Conservation (phyloP, 2,797 vertebrate genomes). For the Semaprochilodus insignis region DNA sequence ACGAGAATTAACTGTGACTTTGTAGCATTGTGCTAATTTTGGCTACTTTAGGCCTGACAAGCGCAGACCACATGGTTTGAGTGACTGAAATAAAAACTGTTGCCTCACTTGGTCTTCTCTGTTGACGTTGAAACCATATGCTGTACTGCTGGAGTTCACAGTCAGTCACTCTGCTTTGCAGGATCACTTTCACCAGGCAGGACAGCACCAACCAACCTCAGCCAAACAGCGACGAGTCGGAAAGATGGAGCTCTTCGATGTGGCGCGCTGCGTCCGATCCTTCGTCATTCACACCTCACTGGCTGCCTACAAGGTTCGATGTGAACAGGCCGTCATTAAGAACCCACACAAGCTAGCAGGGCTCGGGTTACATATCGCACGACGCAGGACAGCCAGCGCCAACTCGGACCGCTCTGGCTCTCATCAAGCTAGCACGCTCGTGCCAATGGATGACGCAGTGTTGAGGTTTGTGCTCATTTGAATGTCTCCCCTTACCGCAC, state of each 20-base stretch:
- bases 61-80: constrained; percentile 24
- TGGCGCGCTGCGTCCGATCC: not conserved
- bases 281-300: constrained; percentile 11
- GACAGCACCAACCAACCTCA: not conserved
- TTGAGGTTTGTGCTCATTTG: constrained; percentile 38
- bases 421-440: constrained; percentile 58
- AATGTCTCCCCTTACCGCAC: constrained; percentile 34
- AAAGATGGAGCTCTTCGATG: not conserved
- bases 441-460: constrained; percentile 58
- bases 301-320: not conserved
- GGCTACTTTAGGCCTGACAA: constrained; percentile 3
- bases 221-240: not conserved
- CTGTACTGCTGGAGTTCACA: constrained; percentile 21
- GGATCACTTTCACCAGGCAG: not conserved
- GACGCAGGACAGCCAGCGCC: constrained; percentile 38
- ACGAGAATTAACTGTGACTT: too few relatives aligned
- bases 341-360: constrained; percentile 10
- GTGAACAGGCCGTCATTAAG: not conserved
- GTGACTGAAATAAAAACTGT: constrained; percentile 22
- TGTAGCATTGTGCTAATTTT: constrained; percentile 1
- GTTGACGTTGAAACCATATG: constrained; percentile 20
- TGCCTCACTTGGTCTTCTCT: not conserved
- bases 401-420: constrained; percentile 56
- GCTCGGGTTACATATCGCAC: constrained; percentile 58
- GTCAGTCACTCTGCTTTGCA: not conserved